These are phyloP conservation scores for Tyrannus savana DNA, from an alignment of 2,113 vertebrate genomes.

Conservation along the genomic window DNA sequence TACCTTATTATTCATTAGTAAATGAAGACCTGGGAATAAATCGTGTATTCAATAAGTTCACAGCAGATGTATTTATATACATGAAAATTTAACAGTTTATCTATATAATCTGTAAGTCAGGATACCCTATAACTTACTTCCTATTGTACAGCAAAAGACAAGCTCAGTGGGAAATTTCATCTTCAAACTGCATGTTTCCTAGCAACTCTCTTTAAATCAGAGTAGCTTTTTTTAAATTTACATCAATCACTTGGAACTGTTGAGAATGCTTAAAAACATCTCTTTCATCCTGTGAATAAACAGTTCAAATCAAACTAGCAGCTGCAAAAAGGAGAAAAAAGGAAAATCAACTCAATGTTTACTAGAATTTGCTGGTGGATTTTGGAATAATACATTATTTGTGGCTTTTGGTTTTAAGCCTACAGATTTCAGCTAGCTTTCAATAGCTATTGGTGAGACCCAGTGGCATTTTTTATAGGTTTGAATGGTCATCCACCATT, in stretches of 20 bases:
- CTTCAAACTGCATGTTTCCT: conserved; percentile 80
- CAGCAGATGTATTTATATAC: conserved; percentile 5
- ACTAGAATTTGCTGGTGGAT: conserved; percentile 4
- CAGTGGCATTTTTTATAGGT: neutral
- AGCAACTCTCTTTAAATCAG: conserved; percentile 85
- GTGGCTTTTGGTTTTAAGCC: conserved; percentile 8
- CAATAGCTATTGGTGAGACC: neutral
- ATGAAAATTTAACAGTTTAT: conserved; percentile 34
- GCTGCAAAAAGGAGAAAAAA: conserved; percentile 49
- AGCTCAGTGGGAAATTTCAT: conserved; percentile 73
- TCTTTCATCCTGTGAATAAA: conserved; percentile 76
- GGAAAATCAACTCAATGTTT: conserved; percentile 6
- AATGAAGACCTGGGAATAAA: neutral
- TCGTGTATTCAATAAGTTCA: neutral
- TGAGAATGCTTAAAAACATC: conserved; percentile 70
- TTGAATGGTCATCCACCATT: neutral
- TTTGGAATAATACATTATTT: conserved; percentile 23
- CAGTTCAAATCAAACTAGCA: conserved; percentile 70
- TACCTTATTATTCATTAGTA: neutral
- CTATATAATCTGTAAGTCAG: conserved; percentile 32
- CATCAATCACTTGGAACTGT: conserved; percentile 68
- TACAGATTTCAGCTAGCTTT: neutral
- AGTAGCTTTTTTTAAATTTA: conserved; percentile 71
- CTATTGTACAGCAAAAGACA: conserved; percentile 64
- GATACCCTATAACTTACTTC: conserved; percentile 40